Evolutionary conservation across 2,113 vertebrate genomes (phyloP).

Genomic region (Onychorhynchus coronatus): DNA sequence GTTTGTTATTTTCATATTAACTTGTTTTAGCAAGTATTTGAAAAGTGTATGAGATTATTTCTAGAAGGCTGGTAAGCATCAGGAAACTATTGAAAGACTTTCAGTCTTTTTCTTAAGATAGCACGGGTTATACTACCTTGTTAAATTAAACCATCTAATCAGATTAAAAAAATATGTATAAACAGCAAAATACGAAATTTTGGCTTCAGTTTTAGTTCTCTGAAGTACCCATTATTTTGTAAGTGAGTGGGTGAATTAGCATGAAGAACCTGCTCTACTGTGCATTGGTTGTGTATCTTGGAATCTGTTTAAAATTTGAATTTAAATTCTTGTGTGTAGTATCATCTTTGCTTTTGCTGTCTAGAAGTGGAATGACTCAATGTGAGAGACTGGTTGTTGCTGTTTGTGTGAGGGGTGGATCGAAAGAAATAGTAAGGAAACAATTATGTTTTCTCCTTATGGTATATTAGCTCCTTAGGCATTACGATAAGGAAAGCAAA

Average conservation of each 20-base stretch:
- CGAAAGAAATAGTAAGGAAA: not conserved
- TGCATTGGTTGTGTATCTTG: not conserved
- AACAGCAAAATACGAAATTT: not conserved
- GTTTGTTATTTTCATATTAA: not conserved
- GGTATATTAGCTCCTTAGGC: not conserved
- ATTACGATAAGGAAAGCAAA: not conserved
- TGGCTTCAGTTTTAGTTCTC: not conserved
- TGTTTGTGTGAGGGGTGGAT: not conserved
- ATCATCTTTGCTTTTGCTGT: not conserved
- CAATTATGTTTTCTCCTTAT: not conserved
- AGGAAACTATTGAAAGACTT: not conserved
- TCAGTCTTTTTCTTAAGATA: not conserved
- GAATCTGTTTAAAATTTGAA: not conserved
- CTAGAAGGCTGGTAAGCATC: not conserved
- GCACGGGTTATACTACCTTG: not conserved
- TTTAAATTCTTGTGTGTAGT: not conserved
- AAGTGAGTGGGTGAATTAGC: not conserved
- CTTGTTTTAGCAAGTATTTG: not conserved
- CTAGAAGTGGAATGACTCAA: not conserved
- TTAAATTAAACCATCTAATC: not conserved
- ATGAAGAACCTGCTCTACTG: not conserved
- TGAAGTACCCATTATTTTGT: not conserved
- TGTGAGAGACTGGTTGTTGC: not conserved
- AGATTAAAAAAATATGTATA: not conserved
- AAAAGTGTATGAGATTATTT: not conserved